Evolutionary conservation across 2,113 vertebrate genomes (phyloP).

Genomic region (Pampusana beccarii): DNA sequence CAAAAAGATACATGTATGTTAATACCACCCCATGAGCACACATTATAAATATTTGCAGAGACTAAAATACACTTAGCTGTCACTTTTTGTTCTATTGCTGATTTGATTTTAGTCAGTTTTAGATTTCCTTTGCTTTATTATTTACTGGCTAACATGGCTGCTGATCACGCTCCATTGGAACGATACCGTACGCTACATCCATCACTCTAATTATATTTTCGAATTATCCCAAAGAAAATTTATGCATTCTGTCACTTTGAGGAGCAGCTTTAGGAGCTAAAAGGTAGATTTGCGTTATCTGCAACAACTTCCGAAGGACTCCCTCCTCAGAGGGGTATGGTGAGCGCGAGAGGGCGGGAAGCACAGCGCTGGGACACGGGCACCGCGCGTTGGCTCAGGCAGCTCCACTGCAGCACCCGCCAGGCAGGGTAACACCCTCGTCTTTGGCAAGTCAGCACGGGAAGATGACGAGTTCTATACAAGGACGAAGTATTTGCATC

Average conservation of each 20-base stretch:
- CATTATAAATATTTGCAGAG: slow-evolving; percentile 53
- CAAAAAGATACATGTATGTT: background rate
- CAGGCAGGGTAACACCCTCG: fast-evolving
- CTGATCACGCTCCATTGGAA: background rate
- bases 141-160: slow-evolving; percentile 7
- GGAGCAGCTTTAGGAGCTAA: background rate
- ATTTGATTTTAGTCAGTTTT: slow-evolving; percentile 43
- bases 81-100: slow-evolving; percentile 13
- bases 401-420: fast-evolving
- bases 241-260: background rate
- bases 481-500: background rate
- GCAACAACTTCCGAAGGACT: background rate
- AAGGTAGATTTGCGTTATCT: background rate
- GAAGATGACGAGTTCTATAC: fast-evolving
- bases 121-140: slow-evolving; percentile 8
- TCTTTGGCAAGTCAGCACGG: background rate
- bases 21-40: background rate
- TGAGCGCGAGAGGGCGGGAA: background rate
- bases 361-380: fast-evolving
- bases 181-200: background rate
- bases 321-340: background rate
- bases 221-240: background rate
- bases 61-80: slow-evolving; percentile 45
- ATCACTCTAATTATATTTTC: slow-evolving; percentile 11
- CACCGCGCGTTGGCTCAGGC: fast-evolving